Base-by-base conservation (phyloP, 2,113 vertebrate genomes). In the Thunnus maccoyii region DNA sequence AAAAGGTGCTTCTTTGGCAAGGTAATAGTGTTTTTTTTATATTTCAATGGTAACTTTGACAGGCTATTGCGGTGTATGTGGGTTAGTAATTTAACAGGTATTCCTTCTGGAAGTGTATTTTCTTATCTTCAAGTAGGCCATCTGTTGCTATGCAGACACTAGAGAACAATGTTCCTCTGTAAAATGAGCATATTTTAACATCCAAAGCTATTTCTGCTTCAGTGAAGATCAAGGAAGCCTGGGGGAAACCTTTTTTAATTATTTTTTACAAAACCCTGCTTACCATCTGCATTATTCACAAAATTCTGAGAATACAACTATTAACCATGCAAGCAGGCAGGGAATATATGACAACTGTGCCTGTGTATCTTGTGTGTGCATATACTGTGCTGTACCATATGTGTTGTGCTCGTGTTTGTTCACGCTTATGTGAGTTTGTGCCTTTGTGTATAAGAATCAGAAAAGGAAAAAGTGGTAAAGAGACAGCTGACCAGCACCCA, bases 51-150 rank as follows among this genome's bases (percentile, higher is more conserved):
- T 64, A 74, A 78, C 77, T 86, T 82, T 89, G 82, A 83, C 91
- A 87, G 76, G 72, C 62, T 72, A 70, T 70, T 81, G 18, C 50
- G 8, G 65, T 77, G 55, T 80, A 71, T 80, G 18, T 77, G 76
- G 82, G 84, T 83, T 90, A 57, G 75, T 55, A 77, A 86, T 91
- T 90, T 76, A 84, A 86, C 86, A 83, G 90, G 77, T 88, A 92
- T 91, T 89, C 92, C 89, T 76, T 52, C 76, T 82, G 90, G 88
- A 91, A 87, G 85, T 82, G 63, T 70, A 65, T 78, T 89, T 88
- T 84, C 86, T 92, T 83, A 91, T 91, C 88, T 91, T 90, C 83
- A 90, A 88, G 60, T 80, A 78, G 78, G 82, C 88, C 93, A 94
- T 92, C 89, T 94, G 91, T 90, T 93, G 90, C 83, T 64, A 68